These are phyloP conservation scores for Bactericera cockerelli DNA, from an alignment of 1,140 invertebrate species.

Conservation along the genomic window DNA sequence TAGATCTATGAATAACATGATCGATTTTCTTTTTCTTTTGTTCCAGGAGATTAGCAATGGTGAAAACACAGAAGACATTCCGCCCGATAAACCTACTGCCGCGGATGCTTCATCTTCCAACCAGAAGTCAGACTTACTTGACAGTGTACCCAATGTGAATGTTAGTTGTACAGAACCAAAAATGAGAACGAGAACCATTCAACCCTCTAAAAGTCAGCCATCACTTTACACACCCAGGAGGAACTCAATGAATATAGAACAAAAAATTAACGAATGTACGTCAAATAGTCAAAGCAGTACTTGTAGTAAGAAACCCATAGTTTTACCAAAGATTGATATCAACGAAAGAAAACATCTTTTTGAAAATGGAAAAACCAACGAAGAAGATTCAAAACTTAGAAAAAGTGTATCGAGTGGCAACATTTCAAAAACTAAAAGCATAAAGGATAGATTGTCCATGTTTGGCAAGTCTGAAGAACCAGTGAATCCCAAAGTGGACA, in stretches of 20 bases:
- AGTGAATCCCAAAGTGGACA: slow-evolving; percentile 24
- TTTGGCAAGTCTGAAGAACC: slow-evolving; percentile 39
- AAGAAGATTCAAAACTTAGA: background rate
- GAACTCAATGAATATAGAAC: slow-evolving; percentile 24
- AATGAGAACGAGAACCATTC: slow-evolving; percentile 21
- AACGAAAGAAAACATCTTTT: slow-evolving; percentile 66
- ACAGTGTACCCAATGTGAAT: slow-evolving; percentile 69
- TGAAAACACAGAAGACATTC: slow-evolving; percentile 15
- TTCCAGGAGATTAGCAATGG: too few species aligned
- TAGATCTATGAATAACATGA: too few species aligned
- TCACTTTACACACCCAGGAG: slow-evolving; percentile 30
- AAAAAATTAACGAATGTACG: slow-evolving; percentile 30
- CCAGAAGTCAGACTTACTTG: slow-evolving; percentile 66
- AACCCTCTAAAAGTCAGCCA: slow-evolving; percentile 23
- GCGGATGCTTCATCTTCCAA: slow-evolving; percentile 43
- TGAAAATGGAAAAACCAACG: slow-evolving; percentile 32
- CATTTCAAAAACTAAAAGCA: slow-evolving; percentile 43
- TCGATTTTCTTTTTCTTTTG: too few species aligned
- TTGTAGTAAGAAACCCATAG: slow-evolving; percentile 33
- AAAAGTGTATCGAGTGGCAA: slow-evolving; percentile 29
- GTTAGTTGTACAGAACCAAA: slow-evolving; percentile 44
- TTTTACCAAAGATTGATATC: slow-evolving; percentile 61
- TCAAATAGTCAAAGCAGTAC: slow-evolving; percentile 15
- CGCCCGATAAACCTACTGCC: slow-evolving; percentile 23
- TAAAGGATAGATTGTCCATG: slow-evolving; percentile 50